Conservation (phyloP, 2,113 vertebrate species). For the Bostrychus sinensis region DNA sequence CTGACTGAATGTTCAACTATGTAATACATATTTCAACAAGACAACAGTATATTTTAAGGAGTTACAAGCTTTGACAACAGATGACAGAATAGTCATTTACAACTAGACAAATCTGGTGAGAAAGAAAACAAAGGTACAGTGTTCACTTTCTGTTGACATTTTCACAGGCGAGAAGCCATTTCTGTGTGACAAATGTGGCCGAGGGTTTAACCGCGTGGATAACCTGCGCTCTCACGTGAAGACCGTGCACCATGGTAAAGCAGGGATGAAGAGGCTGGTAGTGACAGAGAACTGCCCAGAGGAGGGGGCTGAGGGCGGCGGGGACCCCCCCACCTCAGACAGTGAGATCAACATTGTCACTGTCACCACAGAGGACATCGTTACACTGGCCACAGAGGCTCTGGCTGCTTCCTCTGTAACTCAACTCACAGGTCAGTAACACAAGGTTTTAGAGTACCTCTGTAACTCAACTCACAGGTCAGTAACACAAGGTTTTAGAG, state of each 20-base stretch:
- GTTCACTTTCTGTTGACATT: background rate
- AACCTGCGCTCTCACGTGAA: slow-evolving; percentile 97
- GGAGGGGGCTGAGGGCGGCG: slow-evolving; percentile 64
- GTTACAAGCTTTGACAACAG: too few relatives aligned
- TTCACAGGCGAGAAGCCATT: slow-evolving; percentile 93
- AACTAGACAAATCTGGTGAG: too few relatives aligned
- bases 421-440: slow-evolving; percentile 88
- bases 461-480: slow-evolving; percentile 93
- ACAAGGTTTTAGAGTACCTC: slow-evolving; percentile 37
- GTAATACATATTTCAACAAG: too few relatives aligned
- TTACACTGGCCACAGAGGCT: slow-evolving; percentile 90
- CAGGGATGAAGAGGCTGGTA: slow-evolving; percentile 91
- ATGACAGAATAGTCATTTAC: too few relatives aligned
- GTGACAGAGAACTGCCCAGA: slow-evolving; percentile 50
- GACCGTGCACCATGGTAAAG: slow-evolving; percentile 96
- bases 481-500: slow-evolving; percentile 14
- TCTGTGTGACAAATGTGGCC: slow-evolving; percentile 95
- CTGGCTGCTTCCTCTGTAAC: slow-evolving; percentile 88
- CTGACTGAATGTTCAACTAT: too few relatives aligned
- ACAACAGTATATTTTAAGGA: too few relatives aligned
- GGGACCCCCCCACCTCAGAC: slow-evolving; percentile 55
- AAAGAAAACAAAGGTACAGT: too few relatives aligned
- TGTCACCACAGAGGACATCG: slow-evolving; percentile 90
- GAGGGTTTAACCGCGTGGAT: slow-evolving; percentile 97
- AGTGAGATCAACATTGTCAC: slow-evolving; percentile 93